Percentiles rank a stretch among this genome's conserved stretches.
These are phyloP conservation scores for Hippocampus zosterae DNA, from an alignment of 2,113 vertebrate genomes.

Conservation along the genomic window DNA sequence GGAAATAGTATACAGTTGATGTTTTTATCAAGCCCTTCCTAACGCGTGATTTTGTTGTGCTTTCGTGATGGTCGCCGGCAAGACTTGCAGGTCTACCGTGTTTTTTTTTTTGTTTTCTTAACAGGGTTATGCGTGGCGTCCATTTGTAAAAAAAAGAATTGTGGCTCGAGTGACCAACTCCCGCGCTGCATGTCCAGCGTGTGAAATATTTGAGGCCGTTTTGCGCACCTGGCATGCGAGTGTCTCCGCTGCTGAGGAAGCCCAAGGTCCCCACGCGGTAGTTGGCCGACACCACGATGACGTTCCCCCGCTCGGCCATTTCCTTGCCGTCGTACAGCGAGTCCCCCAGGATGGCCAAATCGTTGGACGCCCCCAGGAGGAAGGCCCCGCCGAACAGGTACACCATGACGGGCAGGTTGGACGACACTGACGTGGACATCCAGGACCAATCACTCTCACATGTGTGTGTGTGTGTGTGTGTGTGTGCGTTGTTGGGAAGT, in stretches of 20 bases:
- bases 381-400: constrained; percentile 64
- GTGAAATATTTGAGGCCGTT: no score
- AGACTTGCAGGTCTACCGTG: no score
- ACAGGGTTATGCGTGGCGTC: no score
- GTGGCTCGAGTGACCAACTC: no score
- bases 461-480: neutral
- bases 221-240: constrained; percentile 49
- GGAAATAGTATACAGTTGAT: no score
- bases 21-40: no score
- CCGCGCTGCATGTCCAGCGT: no score
- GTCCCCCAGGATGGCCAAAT: constrained; percentile 47
- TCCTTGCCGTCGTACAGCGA: constrained; percentile 63
- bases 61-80: no score
- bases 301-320: constrained; percentile 51
- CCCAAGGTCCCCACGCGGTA: constrained; percentile 62
- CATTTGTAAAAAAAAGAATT: no score
- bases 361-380: constrained; percentile 60
- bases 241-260: constrained; percentile 60
- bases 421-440: constrained; percentile 32
- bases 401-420: constrained; percentile 56
- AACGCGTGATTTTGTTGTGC: no score
- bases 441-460: no score
- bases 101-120: no score
- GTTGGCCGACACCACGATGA: constrained; percentile 60
- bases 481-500: constrained; percentile 1